Evolutionary conservation across 2,888 invertebrate species (phyloP).

Genomic region (Biston betularia): DNA sequence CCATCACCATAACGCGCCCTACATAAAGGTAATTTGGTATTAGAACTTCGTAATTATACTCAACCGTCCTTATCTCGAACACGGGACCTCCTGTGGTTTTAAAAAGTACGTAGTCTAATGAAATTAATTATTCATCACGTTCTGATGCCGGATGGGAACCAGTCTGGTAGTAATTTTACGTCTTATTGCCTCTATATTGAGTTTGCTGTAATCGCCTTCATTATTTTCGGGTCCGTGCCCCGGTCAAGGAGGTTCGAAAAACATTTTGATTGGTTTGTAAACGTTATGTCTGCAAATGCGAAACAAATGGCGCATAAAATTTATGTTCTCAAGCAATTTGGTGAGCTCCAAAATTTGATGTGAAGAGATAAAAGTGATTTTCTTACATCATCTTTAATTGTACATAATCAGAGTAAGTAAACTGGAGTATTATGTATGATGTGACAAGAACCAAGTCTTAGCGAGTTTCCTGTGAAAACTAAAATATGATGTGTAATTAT

Average conservation of each 20-base stretch:
- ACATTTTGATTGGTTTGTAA: slow-evolving; percentile 28
- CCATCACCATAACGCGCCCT: slow-evolving; percentile 48
- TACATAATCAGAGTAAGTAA: slow-evolving; percentile 67
- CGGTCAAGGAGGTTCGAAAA: slow-evolving; percentile 57
- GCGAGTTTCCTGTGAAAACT: slow-evolving; percentile 56
- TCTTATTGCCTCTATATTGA: slow-evolving; percentile 51
- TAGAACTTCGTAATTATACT: slow-evolving; percentile 47
- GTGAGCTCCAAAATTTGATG: slow-evolving; percentile 43
- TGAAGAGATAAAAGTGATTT: slow-evolving; percentile 50
- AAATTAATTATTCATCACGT: slow-evolving; percentile 64
- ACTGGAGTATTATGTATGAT: slow-evolving; percentile 62
- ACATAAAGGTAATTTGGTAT: slow-evolving; percentile 41
- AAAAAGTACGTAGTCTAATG: slow-evolving; percentile 59
- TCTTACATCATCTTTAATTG: slow-evolving; percentile 67
- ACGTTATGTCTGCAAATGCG: slow-evolving; percentile 34
- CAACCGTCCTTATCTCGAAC: slow-evolving; percentile 44
- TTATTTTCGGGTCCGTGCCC: slow-evolving; percentile 51
- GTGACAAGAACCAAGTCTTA: slow-evolving; percentile 65
- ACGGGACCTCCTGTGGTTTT: slow-evolving; percentile 58
- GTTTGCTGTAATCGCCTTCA: slow-evolving; percentile 50
- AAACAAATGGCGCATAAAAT: slow-evolving; percentile 45
- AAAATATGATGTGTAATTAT: slow-evolving; percentile 61
- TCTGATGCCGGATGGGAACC: slow-evolving; percentile 64
- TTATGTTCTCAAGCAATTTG: slow-evolving; percentile 40
- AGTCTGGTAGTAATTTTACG: slow-evolving; percentile 56